Evolutionary conservation across 2,888 invertebrate species (phyloP), one percentile per base, ranked within the genome.

Genomic region (Andricus curvator): DNA sequence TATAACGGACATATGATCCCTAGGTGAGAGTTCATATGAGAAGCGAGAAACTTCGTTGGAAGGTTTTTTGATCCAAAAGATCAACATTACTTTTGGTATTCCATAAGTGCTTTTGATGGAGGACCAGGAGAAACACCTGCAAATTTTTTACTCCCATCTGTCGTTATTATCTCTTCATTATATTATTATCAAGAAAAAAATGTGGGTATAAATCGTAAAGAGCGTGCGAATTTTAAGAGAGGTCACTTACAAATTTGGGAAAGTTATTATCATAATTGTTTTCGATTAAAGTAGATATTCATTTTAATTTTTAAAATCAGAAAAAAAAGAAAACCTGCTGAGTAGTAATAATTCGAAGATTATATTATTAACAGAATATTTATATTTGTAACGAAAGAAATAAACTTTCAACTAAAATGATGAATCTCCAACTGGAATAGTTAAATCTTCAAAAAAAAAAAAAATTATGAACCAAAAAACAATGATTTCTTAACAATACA

Each of bases 11-110:
- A 20, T 70, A 29, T 70, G 44, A 51, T 51, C 44, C 44, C 20
- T 20, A 9, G 48, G 48, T 48, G 48, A 51, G 70, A 51, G 70
- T 70, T 70, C 51, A 29, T 51, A 70, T 70, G 25, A 48, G 70
- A 51, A 17, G 48, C 29, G 70, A 48, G 70, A 70, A 70, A 51
- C 51, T 70, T 51, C 25, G 15, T 51, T 51, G 29, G 11, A 51
- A 70, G 48, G 20, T 70, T 22, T 70, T 68, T 15, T n/a, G 29
- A 17, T 70, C 51, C 8, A 70, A 70, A 51, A 9, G 25, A 48
- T 48, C 29, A 70, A 51, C 15, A 25, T 13, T 51, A 20, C 29
- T 70, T 51, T 29, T 70, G 11, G 48, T 48, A 68, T 11, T 22
- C 60, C 11, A 60, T 60, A 60, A 60, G 8, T 60, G 60, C 60